phyloP scores from a whole-genome alignment of 2,888 invertebrate species.

The Himalopsyche tibetana region DNA sequence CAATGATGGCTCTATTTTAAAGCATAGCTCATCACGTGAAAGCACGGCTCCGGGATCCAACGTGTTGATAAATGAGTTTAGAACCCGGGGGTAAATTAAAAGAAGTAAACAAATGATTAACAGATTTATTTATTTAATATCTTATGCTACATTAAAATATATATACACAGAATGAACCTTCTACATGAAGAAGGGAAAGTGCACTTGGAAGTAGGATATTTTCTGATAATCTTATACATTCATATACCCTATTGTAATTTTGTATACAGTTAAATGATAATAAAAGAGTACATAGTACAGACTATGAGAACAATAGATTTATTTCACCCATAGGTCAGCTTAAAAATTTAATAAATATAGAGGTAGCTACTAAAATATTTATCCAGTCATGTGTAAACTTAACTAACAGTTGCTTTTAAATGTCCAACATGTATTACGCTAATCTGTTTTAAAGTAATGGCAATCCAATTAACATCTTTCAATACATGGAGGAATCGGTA shows the following conservation, averaged over 20 bases:
- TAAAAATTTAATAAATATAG: slow-evolving; percentile 63
- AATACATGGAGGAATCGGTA: background rate
- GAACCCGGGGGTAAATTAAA: background rate
- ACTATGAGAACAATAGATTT: slow-evolving; percentile 54
- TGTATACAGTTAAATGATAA: slow-evolving; percentile 48
- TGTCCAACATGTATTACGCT: background rate
- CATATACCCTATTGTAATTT: slow-evolving; percentile 51
- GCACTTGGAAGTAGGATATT: slow-evolving; percentile 56
- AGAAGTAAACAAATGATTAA: slow-evolving; percentile 31
- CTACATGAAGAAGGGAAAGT: slow-evolving; percentile 49
- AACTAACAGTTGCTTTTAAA: slow-evolving; percentile 4
- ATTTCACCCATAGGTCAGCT: slow-evolving; percentile 55
- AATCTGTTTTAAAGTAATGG: slow-evolving; percentile 13
- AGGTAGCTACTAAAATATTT: slow-evolving; percentile 55
- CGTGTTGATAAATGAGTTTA: too few relatives aligned
- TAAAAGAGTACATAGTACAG: slow-evolving; percentile 63
- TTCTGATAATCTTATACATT: slow-evolving; percentile 59
- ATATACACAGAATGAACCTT: slow-evolving; percentile 58
- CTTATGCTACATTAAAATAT: slow-evolving; percentile 54
- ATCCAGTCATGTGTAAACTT: slow-evolving; percentile 50
- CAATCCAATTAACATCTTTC: slow-evolving; percentile 3
- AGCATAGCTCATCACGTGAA: too few relatives aligned
- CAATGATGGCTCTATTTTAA: too few relatives aligned
- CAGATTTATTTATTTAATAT: slow-evolving; percentile 56
- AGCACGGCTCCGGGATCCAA: too few relatives aligned